These are phyloP conservation scores for Drepana arcuata DNA, from an alignment of 1,140 invertebrate species.

Conservation along the genomic window DNA sequence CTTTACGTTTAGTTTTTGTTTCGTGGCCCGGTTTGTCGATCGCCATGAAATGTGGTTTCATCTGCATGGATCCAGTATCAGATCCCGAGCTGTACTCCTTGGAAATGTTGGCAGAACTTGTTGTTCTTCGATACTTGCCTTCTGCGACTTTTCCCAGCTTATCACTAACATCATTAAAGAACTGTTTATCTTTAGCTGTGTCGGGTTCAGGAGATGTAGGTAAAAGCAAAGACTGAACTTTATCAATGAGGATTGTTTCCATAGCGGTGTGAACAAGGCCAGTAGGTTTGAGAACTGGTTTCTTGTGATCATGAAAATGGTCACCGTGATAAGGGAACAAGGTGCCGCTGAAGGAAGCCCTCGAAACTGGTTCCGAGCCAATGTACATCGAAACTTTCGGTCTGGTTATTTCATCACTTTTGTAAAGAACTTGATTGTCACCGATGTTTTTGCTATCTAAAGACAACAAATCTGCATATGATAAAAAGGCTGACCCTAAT, in stretches of 20 bases:
- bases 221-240: constrained; percentile 50
- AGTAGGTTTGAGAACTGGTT: constrained; percentile 31
- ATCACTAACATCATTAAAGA: constrained; percentile 51
- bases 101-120: too few relatives aligned
- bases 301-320: constrained; percentile 33
- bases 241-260: constrained; percentile 70
- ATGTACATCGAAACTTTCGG: constrained; percentile 58
- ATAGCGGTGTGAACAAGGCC: constrained; percentile 65
- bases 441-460: constrained; percentile 40
- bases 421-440: constrained; percentile 33
- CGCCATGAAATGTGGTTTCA: too few relatives aligned
- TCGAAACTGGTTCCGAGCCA: constrained; percentile 56
- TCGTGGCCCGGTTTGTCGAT: too few relatives aligned
- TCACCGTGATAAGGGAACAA: constrained; percentile 38
- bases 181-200: constrained; percentile 29
- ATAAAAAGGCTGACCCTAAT: constrained; percentile 53
- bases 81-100: too few relatives aligned
- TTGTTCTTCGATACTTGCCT: too few relatives aligned
- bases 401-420: constrained; percentile 44
- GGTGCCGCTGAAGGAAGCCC: constrained; percentile 46
- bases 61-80: too few relatives aligned
- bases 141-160: constrained; percentile 51
- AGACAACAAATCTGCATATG: constrained; percentile 53
- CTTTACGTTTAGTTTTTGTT: background rate
- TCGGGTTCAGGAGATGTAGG: constrained; percentile 41